Percentiles rank a stretch among this genome's conserved stretches.
Conservation (phyloP, 2,113 vertebrate genomes). For the Ochotona princeps region DNA sequence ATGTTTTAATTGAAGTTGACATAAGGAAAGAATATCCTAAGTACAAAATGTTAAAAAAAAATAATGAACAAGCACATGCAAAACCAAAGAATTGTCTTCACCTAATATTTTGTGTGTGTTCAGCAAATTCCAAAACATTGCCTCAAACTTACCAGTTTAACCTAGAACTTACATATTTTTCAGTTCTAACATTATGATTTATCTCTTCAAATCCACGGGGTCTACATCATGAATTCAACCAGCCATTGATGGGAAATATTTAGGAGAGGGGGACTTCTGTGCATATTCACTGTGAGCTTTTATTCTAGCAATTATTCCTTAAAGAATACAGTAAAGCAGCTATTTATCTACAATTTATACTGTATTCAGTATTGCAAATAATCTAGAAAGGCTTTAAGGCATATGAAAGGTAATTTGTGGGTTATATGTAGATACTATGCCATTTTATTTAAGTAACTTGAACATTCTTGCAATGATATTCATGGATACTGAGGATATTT, state of each 20-base stretch:
- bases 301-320: neutral
- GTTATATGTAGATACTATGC: neutral
- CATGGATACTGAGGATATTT: neutral
- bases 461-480: neutral
- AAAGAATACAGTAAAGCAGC: neutral
- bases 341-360: neutral
- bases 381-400: neutral
- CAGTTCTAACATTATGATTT: neutral
- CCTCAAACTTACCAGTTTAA: neutral
- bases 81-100: neutral
- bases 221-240: neutral
- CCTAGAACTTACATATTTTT: neutral
- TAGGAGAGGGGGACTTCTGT: neutral
- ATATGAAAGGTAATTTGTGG: neutral
- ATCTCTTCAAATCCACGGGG: neutral
- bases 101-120: neutral
- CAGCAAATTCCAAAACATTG: neutral
- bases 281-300: neutral
- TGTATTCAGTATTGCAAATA: neutral
- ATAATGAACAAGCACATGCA: neutral
- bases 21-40: neutral
- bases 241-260: neutral
- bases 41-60: neutral
- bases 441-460: neutral
- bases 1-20: conserved; percentile 33